phyloP scores from a whole-genome alignment of 1,140 invertebrate species.

The Dermatophagoides farinae region DNA sequence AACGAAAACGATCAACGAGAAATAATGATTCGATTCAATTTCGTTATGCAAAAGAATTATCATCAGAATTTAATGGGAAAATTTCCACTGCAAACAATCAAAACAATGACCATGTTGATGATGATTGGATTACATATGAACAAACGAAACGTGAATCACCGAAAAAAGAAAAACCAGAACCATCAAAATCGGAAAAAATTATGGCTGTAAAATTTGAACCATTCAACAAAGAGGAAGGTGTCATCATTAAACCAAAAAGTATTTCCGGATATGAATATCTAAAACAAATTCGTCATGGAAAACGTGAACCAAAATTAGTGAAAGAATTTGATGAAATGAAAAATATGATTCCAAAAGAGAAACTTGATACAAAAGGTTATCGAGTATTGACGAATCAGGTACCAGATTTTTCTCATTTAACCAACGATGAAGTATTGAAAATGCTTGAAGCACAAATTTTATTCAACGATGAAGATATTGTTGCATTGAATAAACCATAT shows the following conservation, averaged over 20 bases:
- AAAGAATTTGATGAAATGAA: neutral
- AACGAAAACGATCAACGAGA: neutral
- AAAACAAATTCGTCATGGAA: neutral
- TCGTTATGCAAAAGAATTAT: neutral
- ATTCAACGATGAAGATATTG: slow-evolving; percentile 23
- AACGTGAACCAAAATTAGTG: neutral
- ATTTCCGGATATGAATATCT: slow-evolving; percentile 10
- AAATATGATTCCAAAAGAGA: neutral
- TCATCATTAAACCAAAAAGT: neutral
- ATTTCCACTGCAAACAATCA: neutral
- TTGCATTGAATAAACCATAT: slow-evolving; percentile 32
- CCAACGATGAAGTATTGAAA: slow-evolving; percentile 16
- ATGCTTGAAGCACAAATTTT: slow-evolving; percentile 6
- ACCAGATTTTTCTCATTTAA: slow-evolving; percentile 17
- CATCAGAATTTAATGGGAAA: neutral
- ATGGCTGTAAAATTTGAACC: neutral
- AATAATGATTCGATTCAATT: neutral
- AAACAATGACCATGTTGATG: neutral
- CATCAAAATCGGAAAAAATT: neutral
- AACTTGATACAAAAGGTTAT: slow-evolving; percentile 14
- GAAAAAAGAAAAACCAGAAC: neutral
- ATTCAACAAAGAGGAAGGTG: neutral
- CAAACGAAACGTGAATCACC: neutral
- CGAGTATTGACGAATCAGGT: slow-evolving; percentile 22
- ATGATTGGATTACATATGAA: neutral